phyloP scores from a whole-genome alignment of 2,888 invertebrate species.

The Stictocephala bisonia region DNA sequence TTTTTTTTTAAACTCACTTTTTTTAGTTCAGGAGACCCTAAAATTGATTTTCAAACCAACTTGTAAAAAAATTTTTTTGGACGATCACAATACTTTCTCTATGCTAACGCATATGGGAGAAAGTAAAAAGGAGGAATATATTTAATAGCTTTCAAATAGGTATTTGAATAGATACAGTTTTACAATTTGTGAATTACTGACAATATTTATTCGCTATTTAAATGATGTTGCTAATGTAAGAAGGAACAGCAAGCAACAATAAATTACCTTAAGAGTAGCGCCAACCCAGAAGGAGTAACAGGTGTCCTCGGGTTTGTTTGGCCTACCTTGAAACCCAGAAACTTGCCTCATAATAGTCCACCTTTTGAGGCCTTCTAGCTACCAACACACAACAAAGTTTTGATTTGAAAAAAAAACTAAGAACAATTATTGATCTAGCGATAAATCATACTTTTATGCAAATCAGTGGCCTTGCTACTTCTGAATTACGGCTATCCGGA shows the following conservation, averaged over 20 bases:
- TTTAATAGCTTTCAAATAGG: too few species aligned
- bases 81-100: too few species aligned
- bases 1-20: too few species aligned
- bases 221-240: neutral
- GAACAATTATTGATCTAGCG: neutral
- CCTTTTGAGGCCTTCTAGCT: constrained; percentile 75
- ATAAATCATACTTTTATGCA: too few species aligned
- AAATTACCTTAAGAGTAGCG: constrained; percentile 79
- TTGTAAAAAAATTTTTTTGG: too few species aligned
- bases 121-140: too few species aligned
- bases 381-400: constrained; percentile 46
- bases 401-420: neutral
- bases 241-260: constrained; percentile 24
- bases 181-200: neutral
- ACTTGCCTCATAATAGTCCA: constrained; percentile 88
- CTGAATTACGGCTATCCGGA: too few species aligned
- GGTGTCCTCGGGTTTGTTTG: constrained; percentile 96
- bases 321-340: constrained; percentile 89
- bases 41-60: too few species aligned
- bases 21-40: too few species aligned
- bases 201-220: neutral
- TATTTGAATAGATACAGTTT: neutral
- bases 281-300: constrained; percentile 99
- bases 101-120: too few species aligned
- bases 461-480: too few species aligned